Conservation (phyloP, 1,140 invertebrate genomes). For the Hylaeus anthracinus region DNA sequence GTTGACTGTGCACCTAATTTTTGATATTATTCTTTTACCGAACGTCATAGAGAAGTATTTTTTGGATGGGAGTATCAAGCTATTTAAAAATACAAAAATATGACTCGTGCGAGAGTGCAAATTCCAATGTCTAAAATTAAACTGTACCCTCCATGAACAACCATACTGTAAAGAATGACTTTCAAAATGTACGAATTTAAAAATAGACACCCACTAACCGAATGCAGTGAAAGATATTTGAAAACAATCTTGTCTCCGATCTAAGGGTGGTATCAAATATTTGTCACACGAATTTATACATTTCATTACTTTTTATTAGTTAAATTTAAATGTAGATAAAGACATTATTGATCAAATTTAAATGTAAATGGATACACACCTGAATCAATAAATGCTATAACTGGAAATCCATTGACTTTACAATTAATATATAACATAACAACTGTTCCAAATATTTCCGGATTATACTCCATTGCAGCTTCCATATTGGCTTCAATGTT, state of each 20-base stretch:
- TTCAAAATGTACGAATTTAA: slow-evolving; percentile 46
- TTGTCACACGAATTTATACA: neutral
- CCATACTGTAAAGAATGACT: slow-evolving; percentile 37
- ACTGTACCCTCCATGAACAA: slow-evolving; percentile 24
- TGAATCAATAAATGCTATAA: slow-evolving; percentile 99
- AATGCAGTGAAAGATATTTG: slow-evolving; percentile 22
- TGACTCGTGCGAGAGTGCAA: neutral
- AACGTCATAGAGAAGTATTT: neutral
- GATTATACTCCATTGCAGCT: slow-evolving; percentile 98
- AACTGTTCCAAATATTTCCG: slow-evolving; percentile 98
- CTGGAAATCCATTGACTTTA: slow-evolving; percentile 96
- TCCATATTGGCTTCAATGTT: slow-evolving; percentile 99
- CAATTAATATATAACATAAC: slow-evolving; percentile 99
- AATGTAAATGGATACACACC: slow-evolving; percentile 78
- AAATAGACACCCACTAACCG: slow-evolving; percentile 48
- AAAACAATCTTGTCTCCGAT: slow-evolving; percentile 50
- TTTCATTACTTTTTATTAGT: neutral
- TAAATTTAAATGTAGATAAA: neutral
- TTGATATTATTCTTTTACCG: neutral
- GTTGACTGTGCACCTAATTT: slow-evolving; percentile 92
- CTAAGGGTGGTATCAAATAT: neutral
- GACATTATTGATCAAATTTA: neutral
- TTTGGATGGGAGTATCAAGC: neutral
- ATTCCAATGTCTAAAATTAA: slow-evolving; percentile 50
- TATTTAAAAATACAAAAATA: neutral